These are phyloP conservation scores for Leuciscus idus DNA, from an alignment of 2,113 vertebrate species.

Conservation along the genomic window DNA sequence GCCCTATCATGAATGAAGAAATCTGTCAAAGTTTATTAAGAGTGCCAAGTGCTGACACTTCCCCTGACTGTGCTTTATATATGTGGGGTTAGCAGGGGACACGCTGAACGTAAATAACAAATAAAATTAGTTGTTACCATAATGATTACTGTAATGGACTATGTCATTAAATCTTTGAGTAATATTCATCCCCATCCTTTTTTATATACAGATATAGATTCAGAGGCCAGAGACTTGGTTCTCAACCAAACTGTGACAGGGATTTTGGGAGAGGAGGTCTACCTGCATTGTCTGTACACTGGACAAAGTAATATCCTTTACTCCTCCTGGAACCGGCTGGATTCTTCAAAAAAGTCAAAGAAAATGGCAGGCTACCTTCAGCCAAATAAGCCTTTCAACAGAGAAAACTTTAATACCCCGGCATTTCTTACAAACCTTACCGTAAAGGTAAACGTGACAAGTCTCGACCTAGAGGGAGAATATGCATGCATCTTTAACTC, in stretches of 20 bases:
- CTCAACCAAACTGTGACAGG: slow-evolving; percentile 60
- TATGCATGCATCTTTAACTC: slow-evolving; percentile 69
- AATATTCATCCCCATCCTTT: slow-evolving; percentile 42
- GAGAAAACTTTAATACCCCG: slow-evolving; percentile 52
- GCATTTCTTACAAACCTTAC: slow-evolving; percentile 72
- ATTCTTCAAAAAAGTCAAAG: slow-evolving; percentile 36
- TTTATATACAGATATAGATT: background rate
- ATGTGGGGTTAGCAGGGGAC: background rate
- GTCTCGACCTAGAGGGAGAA: slow-evolving; percentile 67
- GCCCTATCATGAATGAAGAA: background rate
- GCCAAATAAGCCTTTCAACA: background rate
- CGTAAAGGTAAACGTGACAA: slow-evolving; percentile 59
- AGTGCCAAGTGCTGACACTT: background rate
- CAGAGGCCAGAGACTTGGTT: slow-evolving; percentile 22
- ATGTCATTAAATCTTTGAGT: slow-evolving; percentile 18
- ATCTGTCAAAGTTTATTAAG: slow-evolving; percentile 8
- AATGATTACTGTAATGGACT: background rate
- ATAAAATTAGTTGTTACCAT: background rate
- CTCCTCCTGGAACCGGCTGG: slow-evolving; percentile 62
- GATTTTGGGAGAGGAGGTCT: slow-evolving; percentile 65
- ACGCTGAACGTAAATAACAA: background rate
- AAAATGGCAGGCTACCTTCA: slow-evolving; percentile 55
- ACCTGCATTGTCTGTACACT: slow-evolving; percentile 69
- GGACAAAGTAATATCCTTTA: slow-evolving; percentile 39
- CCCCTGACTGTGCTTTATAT: background rate